phyloP scores from a whole-genome alignment of 1,140 invertebrate genomes.

The Tachypleus tridentatus region DNA sequence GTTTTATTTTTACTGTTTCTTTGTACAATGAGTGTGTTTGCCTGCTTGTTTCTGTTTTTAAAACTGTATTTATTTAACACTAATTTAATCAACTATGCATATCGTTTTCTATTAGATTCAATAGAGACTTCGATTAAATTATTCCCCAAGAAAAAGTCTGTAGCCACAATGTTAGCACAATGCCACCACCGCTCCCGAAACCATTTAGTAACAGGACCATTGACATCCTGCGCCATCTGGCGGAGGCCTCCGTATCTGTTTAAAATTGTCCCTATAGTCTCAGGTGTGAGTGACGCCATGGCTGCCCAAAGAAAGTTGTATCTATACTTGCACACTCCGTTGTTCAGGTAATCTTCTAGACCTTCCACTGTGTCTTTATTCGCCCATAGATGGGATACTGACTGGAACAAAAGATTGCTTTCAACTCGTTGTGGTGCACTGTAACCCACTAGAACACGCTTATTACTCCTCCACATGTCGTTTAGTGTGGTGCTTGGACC shows the following conservation, averaged over 20 bases:
- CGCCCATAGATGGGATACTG: slow-evolving; percentile 46
- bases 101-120: slow-evolving; percentile 36
- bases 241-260: slow-evolving; percentile 40
- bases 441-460: slow-evolving; percentile 45
- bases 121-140: slow-evolving; percentile 58
- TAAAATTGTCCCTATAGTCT: slow-evolving; percentile 49
- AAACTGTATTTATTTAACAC: too few species aligned
- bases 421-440: slow-evolving; percentile 26
- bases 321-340: slow-evolving; percentile 13
- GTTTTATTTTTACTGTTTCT: too few species aligned
- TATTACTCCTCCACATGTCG: slow-evolving; percentile 39
- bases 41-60: too few species aligned
- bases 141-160: slow-evolving; percentile 58
- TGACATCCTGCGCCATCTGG: slow-evolving; percentile 52
- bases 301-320: slow-evolving; percentile 13
- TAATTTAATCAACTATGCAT: not conserved
- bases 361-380: slow-evolving; percentile 39
- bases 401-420: slow-evolving; percentile 32
- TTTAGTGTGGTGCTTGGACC: slow-evolving; percentile 38
- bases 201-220: slow-evolving; percentile 51
- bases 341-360: slow-evolving; percentile 37
- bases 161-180: slow-evolving; percentile 56
- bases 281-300: slow-evolving; percentile 59
- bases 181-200: slow-evolving; percentile 48
- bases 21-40: too few species aligned